These are phyloP conservation scores for Plectrocnemia conspersa DNA, from an alignment of 1,140 invertebrate species.

Conservation along the genomic window DNA sequence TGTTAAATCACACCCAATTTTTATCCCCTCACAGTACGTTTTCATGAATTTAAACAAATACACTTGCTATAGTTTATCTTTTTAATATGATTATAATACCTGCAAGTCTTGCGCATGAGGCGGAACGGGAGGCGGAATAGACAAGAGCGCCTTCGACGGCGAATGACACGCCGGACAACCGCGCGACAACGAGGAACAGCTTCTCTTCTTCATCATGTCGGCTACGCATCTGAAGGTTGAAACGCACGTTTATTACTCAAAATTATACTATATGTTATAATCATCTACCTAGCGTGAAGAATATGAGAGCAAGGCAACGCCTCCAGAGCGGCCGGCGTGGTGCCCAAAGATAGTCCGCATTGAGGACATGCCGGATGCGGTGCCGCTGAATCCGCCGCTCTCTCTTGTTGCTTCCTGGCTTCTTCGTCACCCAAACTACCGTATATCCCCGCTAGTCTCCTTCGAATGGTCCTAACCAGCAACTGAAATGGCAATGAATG, in stretches of 20 bases:
- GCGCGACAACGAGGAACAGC: conserved; percentile 23
- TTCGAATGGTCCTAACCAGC: conserved; percentile 69
- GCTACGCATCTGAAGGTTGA: conserved; percentile 31
- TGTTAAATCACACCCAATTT: no score
- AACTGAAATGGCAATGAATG: conserved; percentile 51
- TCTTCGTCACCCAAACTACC: conserved; percentile 73
- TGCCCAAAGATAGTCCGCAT: conserved; percentile 68
- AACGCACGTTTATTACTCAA: no score
- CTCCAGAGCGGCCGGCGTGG: conserved; percentile 61
- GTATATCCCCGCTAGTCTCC: conserved; percentile 72
- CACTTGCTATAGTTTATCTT: background rate
- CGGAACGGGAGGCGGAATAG: conserved; percentile 21
- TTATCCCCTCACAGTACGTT: no score
- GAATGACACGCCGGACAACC: conserved; percentile 33
- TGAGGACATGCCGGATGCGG: conserved; percentile 71
- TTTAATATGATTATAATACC: background rate
- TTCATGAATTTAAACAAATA: background rate
- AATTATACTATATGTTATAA: no score
- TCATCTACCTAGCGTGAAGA: conserved; percentile 71
- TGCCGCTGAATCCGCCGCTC: conserved; percentile 67
- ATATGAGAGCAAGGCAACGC: conserved; percentile 80
- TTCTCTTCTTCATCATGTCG: conserved; percentile 31
- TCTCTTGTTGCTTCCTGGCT: conserved; percentile 67
- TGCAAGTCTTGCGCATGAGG: conserved; percentile 13
- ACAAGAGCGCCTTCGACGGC: conserved; percentile 25